Evolutionary conservation across 2,797 vertebrate genomes (phyloP), one percentile per base, ranked within the genome.

Genomic region (Syndactyla subalaris): DNA sequence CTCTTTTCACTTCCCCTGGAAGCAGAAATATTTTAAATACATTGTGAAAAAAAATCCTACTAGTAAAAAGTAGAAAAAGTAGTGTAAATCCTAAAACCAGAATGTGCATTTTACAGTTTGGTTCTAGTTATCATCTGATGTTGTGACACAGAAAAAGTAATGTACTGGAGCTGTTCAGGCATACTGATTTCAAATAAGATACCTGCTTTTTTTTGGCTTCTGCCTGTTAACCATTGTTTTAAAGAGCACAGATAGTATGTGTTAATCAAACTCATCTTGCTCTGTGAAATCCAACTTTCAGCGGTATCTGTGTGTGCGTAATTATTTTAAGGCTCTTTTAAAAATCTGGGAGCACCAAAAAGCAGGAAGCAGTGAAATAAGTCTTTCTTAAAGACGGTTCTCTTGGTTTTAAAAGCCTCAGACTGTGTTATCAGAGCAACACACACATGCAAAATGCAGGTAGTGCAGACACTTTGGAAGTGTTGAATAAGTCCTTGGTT

Each of bases 371-470:
- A 39, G 16, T 74, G 52, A 63, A 83, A 34, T 0, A 3, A 7
- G 4, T 4, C 29, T 63, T 88, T 76, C 14, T 30, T 46, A 17
- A 77, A 36, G 13, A 34, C 7, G 0, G 0, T 36, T n/a, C 4
- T 57, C 14, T 36, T 48, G 55, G 9, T 32, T 51, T 84, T 65
- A 16, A 43, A 68, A 74, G 23, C 20, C 75, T 63, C 21, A 14
- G 9, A 54, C 0, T 29, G 9, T 43, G 14, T 20, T 77, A 83
- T 26, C 11, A 80, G 61, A 21, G 58, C 11, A 1, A 15, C n/a
- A 27, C 5, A 0, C n/a, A 27, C 4, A 0, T 73, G 51, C 74
- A 45, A 72, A 74, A 30, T 7, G 6, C 4, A 51, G 24, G 20
- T 71, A 70, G 24, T 41, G 32, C 19, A 49, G 51, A 24, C 16